These are phyloP conservation scores for Tetragonisca angustula DNA, from an alignment of 2,888 invertebrate species.

Conservation along the genomic window DNA sequence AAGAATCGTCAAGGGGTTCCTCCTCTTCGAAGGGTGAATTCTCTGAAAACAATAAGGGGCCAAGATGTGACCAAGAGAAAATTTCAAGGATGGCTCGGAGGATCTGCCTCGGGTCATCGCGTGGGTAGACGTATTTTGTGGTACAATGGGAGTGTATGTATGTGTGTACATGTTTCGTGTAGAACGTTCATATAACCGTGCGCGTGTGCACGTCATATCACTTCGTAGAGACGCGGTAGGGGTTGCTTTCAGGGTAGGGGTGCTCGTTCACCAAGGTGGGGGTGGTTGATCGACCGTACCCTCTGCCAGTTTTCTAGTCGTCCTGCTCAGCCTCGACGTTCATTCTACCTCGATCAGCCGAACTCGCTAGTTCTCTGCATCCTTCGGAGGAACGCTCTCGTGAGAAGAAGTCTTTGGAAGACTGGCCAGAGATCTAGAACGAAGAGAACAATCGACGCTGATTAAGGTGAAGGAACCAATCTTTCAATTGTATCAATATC, in stretches of 20 bases:
- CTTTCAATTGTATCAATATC: neutral
- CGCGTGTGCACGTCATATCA: conserved; percentile 49
- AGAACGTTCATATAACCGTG: conserved; percentile 21
- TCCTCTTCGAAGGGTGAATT: neutral
- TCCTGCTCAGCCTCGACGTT: conserved; percentile 68
- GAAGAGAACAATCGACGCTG: conserved; percentile 15
- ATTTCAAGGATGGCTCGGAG: conserved; percentile 40
- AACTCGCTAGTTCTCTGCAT: conserved; percentile 48
- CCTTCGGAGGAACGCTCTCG: conserved; percentile 2
- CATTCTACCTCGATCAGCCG: conserved; percentile 69
- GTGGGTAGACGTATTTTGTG: conserved; percentile 61
- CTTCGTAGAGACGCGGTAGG: conserved; percentile 33
- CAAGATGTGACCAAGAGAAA: conserved; percentile 8
- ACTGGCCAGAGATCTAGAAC: neutral
- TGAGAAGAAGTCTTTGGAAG: conserved; percentile 2
- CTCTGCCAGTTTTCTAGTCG: conserved; percentile 67
- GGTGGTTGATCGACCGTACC: conserved; percentile 74
- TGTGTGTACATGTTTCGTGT: conserved; percentile 14
- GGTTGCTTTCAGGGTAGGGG: conserved; percentile 49
- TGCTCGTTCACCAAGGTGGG: conserved; percentile 59
- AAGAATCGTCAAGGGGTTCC: neutral
- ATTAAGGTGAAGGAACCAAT: conserved; percentile 53
- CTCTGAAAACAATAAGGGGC: conserved; percentile 7
- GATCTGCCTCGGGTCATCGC: conserved; percentile 63
- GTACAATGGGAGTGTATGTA: conserved; percentile 23